Conservation (phyloP, 2,888 invertebrate genomes). For the Mongoloraphidia duomilia region DNA sequence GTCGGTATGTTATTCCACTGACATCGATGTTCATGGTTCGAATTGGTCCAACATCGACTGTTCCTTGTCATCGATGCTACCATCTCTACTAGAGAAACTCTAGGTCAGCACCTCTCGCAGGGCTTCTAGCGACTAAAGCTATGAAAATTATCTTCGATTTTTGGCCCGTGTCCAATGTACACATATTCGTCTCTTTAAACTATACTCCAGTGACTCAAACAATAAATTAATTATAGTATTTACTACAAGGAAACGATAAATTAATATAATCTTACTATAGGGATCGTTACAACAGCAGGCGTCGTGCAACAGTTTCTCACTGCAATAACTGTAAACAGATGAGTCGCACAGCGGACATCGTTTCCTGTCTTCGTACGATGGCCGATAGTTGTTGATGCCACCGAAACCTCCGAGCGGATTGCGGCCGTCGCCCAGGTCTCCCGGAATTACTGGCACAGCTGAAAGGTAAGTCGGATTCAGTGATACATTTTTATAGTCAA, state of each 20-base stretch:
- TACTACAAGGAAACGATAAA: neutral
- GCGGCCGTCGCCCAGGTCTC: neutral
- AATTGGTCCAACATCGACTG: too few species aligned
- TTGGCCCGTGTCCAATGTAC: too few species aligned
- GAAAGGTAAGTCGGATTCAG: too few species aligned
- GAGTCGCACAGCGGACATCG: constrained; percentile 59
- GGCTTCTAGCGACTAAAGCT: too few species aligned
- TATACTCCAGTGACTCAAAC: neutral
- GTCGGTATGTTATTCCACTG: too few species aligned
- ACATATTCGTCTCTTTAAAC: neutral
- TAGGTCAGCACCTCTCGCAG: too few species aligned
- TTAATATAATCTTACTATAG: constrained; percentile 25
- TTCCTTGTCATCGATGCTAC: too few species aligned
- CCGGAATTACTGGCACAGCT: too few species aligned
- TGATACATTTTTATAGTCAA: too few species aligned
- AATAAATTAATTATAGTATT: neutral
- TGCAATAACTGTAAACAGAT: constrained; percentile 63
- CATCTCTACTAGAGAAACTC: too few species aligned
- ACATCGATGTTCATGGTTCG: too few species aligned
- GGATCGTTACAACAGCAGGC: constrained; percentile 56
- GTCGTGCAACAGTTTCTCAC: constrained; percentile 58
- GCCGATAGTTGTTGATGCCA: neutral
- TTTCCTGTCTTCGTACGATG: neutral
- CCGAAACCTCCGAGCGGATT: neutral
- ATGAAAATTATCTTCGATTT: too few species aligned